Base-by-base conservation (phyloP, 2,797 vertebrate species). In the Anisognathus igniventris region DNA sequence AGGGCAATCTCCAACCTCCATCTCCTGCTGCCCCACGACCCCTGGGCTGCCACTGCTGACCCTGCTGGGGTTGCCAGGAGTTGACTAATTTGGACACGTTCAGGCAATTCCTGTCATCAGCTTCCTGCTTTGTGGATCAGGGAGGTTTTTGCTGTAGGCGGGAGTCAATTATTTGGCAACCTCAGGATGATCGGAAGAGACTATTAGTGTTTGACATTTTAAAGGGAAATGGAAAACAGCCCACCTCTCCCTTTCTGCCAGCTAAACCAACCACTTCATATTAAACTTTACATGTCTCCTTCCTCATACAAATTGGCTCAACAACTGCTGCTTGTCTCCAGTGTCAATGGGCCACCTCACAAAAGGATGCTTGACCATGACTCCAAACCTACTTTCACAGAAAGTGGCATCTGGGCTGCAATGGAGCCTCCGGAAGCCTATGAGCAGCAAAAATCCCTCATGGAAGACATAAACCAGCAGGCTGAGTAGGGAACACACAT, bases 61-160 rank as follows among this genome's bases (percentile, higher is more conserved):
- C 95, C 83, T 56, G 84, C 58, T 80, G 86, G 94, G 96, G 95
- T 95, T 97, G 97, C 80, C 75, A 82, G 89, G 89, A 92, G 86
- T 96, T 73, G 47, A 92, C 95, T 98, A 98, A 98, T 98, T 98
- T 96, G 97, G 97, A 97, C 96, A 96, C 94, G 81, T 96, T 33
- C 85, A 80, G 90, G 96, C 97, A 97, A 98, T 95, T 97, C 95
- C 97, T 97, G 96, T 97, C 96, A 96, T 96, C 95, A 91, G 94
- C 94, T 98, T 98, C 98, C 98, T 98, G 97, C 95, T 90, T 57
- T 92, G 93, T 88, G 88, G 83, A 95, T 77, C 58, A 24, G 82
- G 92, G 88, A 97, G 97, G 97, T 96, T 92, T 95, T 96, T 94
- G 95, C 89, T 94, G 93, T 96, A 95, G 94, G 94, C 85, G 0